These are phyloP conservation scores for Aptenodytes patagonicus DNA, from an alignment of 2,113 vertebrate species.

Conservation along the genomic window DNA sequence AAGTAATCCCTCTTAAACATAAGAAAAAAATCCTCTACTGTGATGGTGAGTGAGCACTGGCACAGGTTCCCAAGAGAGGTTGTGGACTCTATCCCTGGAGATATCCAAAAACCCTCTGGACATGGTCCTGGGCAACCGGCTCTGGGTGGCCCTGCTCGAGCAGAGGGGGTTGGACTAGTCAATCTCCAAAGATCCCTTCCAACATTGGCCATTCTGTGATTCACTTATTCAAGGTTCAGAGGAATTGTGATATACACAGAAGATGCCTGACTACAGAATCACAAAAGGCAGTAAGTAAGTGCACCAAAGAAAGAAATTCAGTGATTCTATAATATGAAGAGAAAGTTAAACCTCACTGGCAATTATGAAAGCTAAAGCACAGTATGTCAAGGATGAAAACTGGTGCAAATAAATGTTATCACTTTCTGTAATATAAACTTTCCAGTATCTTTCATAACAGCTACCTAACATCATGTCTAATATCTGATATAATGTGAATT, in stretches of 20 bases:
- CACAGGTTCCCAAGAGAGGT: neutral
- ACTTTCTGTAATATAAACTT: neutral
- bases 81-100: neutral
- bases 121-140: neutral
- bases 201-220: neutral
- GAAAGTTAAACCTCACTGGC: neutral
- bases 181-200: neutral
- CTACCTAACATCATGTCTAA: neutral
- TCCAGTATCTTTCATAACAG: neutral
- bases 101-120: neutral
- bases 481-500: neutral
- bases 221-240: neutral
- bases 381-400: neutral
- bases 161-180: neutral
- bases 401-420: neutral
- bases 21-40: neutral
- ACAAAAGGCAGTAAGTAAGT: neutral
- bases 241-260: neutral
- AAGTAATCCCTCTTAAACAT: neutral
- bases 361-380: neutral
- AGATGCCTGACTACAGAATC: neutral
- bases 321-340: neutral
- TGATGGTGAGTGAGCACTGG: neutral
- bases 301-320: neutral
- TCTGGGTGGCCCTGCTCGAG: neutral